Base-by-base conservation (phyloP, 2,797 vertebrate species). In the Coilia nasus region DNA sequence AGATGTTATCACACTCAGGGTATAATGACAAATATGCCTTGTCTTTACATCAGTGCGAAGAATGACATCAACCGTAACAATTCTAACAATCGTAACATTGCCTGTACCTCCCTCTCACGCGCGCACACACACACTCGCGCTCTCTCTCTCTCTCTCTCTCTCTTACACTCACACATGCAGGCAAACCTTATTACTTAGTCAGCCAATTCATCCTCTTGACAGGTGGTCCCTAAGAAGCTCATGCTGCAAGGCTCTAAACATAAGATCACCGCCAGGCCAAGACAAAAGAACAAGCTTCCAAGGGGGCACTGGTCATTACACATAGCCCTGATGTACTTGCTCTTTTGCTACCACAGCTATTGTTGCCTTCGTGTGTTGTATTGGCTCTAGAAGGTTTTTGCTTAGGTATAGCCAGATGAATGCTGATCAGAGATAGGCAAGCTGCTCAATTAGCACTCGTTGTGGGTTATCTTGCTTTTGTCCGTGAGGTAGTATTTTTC, bases 141-240 rank as follows among this genome's bases (percentile, higher is more conserved):
- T 54, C 50, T 54, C 50, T 10, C 50, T 9, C 50, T 54, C 50
- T 54, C 50, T 54, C 50, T 54, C 50, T 54, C 14, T 54, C 50
- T 54, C 2, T 54, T 54, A 10, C 50, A 9, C 2, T 54, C 50
- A 78, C 50, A n/a, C 17, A 31, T 82, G 80, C 62, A 84, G 41
- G 82, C 80, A 83, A 62, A 47, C 83, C 46, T 81, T 88, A 54
- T 87, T 84, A n/a, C 56, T 83, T 31, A 67, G 50, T 21, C 71
- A 82, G 62, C 84, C 83, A 44, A 86, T 90, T 95, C 93, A 93
- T 95, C 90, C 90, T 90, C 81, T 89, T 91, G 94, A 93, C 93
- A 90, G 86, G 88, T 86, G 82, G 83, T 91, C 88, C 93, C 93
- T 84, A 86, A 88, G 90, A 93, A 92, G 86, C 88, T 88, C 88